Base-by-base conservation (phyloP, 2,888 invertebrate species). In the Taphrorychus bicolor region DNA sequence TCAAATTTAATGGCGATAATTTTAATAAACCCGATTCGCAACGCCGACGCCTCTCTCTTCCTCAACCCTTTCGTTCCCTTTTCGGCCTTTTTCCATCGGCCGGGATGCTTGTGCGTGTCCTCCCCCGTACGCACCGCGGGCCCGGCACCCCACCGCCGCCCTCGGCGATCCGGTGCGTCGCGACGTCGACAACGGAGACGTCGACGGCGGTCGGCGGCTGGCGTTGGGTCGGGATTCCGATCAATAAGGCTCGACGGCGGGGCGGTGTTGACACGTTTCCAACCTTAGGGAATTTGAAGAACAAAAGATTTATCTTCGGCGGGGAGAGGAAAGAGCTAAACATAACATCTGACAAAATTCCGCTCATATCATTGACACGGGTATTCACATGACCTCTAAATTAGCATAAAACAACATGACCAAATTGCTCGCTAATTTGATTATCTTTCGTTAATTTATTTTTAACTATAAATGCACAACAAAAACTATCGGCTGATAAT, bases 201-300 rank as follows among this genome's bases (percentile, higher is more conserved):
- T 71, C 70, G 71, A 69, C 69, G 71, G 61, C 59, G 68, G 70
- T 58, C 59, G 69, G 64, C 65, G 68, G 64, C 59, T 68, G 72
- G 71, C 70, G 73, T 65, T 68, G 71, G 70, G 71, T 64, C 71
- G 72, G 66, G 63, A 71, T 65, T 53, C 69, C 67, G 73, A 73
- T 73, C 74, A 72, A 73, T 73, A 72, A 60, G 59, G 62, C 67
- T 53, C 73, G 73, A 53, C 73, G 73, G 48, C 66, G 59, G 49
- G 57, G 52, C 52, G n/a, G 42, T 66, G 69, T 70, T 72, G 72
- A 58, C 66, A 42, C 16, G 17, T 2, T 32, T 32, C 32, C 32
- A 32, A 3, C 32, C 3, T 11, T 32, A 32, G 9, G 32, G 3
- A 32, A 32, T 32, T 2, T 32, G 9, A 32, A 32, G 9, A 2